Evolutionary conservation across 2,888 invertebrate species (phyloP).

Genomic region (Parnassius orleans): DNA sequence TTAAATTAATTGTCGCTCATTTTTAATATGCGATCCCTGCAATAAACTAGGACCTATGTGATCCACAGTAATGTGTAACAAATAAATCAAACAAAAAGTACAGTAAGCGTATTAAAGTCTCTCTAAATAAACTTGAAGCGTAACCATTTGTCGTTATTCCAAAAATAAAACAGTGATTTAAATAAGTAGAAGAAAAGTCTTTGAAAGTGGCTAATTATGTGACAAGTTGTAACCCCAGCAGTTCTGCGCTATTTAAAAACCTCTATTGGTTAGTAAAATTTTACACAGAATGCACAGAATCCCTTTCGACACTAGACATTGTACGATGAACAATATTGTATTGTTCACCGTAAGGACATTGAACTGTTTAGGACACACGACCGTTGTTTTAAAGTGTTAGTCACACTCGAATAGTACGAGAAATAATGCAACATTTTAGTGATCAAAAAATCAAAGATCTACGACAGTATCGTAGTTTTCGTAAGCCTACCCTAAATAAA

Average conservation of each 20-base stretch:
- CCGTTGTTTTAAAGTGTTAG: no score
- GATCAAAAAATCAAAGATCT: no score
- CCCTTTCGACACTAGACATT: no score
- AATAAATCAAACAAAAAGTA: conserved; percentile 20
- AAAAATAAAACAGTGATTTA: conserved; percentile 18
- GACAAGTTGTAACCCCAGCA: conserved; percentile 13
- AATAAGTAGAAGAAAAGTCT: conserved; percentile 17
- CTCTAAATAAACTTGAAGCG: conserved; percentile 22
- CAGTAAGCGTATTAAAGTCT: conserved; percentile 4
- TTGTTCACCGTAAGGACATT: no score
- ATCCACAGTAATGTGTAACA: conserved; percentile 34
- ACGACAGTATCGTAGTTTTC: no score
- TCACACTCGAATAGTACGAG: no score
- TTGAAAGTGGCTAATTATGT: conserved; percentile 8
- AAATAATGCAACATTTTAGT: no score
- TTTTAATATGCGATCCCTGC: conserved; percentile 45
- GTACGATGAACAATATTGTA: no score
- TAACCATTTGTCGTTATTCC: conserved; percentile 25
- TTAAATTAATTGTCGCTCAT: conserved; percentile 71
- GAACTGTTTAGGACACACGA: no score
- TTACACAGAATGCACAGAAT: no score
- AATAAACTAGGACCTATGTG: conserved; percentile 35
- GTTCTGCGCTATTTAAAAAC: conserved; percentile 5
- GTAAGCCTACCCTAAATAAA: no score
- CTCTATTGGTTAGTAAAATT: not conserved